Evolutionary conservation across 2,113 vertebrate species (phyloP), one percentile per base, ranked within the genome.

Genomic region (Antechinus flavipes): DNA sequence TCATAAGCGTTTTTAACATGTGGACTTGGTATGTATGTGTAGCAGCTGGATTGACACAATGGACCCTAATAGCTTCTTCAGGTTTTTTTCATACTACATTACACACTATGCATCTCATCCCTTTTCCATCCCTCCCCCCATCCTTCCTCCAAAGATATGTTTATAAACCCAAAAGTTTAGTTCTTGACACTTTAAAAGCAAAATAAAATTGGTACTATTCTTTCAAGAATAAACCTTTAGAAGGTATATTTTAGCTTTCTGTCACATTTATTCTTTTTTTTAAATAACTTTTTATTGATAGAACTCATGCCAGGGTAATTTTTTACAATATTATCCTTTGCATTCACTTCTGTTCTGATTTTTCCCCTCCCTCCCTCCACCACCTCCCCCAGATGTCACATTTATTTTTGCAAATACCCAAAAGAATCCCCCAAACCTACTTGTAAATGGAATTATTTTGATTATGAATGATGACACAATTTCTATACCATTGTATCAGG

Each of bases 11-110:
- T 98, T 98, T 98, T 58, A 98, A 98, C 97, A 98, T 96, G 95
- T 98, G 98, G 97, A 97, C 94, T 96, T 97, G 97, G 98, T 97
- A 96, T 97, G 97, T 96, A 95, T 98, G 98, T 96, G 91, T 89
- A 98, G 98, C 98, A 99, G 98, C 98, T 99, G 98, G 98, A 98
- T 92, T 97, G 98, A 98, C 98, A 98, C 98, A 98, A 98, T 98
- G 97, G 98, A 98, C 96, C 97, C 96, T 98, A 98, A 98, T 98
- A 93, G 98, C 97, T 97, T 97, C 98, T 98, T 98, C 98, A 98
- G 98, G 98, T 98, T 99, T 96, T 54, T 99, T 99, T 98, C 94
- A 98, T 96, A 93, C 96, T 93, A 76, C 96, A 94, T 97, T 95
- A 97, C 97, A 98, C 91, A 93, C 92, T 97, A 94, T 91, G 97